Evolutionary conservation across 2,113 vertebrate species (phyloP).

Genomic region (Labrus mixtus): DNA sequence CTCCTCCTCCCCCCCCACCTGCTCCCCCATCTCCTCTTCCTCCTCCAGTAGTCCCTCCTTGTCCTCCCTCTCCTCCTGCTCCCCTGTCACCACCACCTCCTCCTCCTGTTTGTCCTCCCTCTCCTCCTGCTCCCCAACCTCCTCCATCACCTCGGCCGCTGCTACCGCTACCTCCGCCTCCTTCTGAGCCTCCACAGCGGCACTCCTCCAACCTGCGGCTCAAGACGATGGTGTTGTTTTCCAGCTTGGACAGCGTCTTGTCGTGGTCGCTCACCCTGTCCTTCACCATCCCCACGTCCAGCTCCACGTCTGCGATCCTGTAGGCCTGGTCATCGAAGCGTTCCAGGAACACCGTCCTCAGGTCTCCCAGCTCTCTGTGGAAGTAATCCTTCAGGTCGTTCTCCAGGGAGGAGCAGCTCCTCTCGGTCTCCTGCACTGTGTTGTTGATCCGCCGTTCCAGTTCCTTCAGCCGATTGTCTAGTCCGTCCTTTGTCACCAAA

Average conservation of each 20-base stretch:
- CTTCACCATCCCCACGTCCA: slow-evolving; percentile 79
- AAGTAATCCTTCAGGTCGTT: slow-evolving; percentile 77
- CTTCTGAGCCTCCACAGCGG: slow-evolving; percentile 31
- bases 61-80: slow-evolving; percentile 44
- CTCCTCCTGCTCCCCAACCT: not conserved
- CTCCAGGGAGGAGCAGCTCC: slow-evolving; percentile 74
- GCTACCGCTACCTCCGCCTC: not conserved
- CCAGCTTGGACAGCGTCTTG: slow-evolving; percentile 63
- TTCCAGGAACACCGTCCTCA: slow-evolving; percentile 72
- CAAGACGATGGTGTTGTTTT: slow-evolving; percentile 73
- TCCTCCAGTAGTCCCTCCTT: slow-evolving; percentile 7
- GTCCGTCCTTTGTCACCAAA: slow-evolving; percentile 57
- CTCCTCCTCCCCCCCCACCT: slow-evolving; percentile 12
- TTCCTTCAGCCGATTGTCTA: slow-evolving; percentile 80
- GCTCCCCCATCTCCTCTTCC: not conserved
- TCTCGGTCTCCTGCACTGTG: slow-evolving; percentile 77
- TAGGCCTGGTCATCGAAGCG: slow-evolving; percentile 81
- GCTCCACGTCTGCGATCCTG: slow-evolving; percentile 78
- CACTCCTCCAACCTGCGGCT: slow-evolving; percentile 75
- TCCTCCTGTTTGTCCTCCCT: not conserved
- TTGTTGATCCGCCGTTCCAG: slow-evolving; percentile 86
- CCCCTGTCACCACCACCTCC: slow-evolving; percentile 23
- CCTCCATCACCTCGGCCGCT: slow-evolving; percentile 53
- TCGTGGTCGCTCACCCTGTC: slow-evolving; percentile 65
- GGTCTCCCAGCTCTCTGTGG: slow-evolving; percentile 72